phyloP scores from a whole-genome alignment of 2,888 invertebrate genomes.

The Perithous albicinctus region DNA sequence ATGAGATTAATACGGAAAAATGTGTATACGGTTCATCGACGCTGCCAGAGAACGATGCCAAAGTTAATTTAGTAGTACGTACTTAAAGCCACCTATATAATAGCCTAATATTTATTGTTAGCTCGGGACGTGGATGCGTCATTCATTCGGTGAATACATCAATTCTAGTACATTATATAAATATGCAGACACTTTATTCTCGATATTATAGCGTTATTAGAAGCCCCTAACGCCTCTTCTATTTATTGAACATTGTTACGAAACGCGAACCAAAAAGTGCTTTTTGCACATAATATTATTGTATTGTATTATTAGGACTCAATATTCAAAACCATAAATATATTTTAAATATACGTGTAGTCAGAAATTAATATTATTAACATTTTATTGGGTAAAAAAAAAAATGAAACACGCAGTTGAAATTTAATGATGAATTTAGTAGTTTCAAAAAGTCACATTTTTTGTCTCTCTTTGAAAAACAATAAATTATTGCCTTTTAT shows the following conservation, averaged over 20 bases:
- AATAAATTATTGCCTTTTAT: too few relatives aligned
- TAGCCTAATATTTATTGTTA: slow-evolving; percentile 30
- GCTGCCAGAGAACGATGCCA: slow-evolving; percentile 69
- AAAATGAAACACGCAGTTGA: background rate
- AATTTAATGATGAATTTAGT: background rate
- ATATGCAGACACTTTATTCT: slow-evolving; percentile 1
- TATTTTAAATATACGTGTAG: slow-evolving; percentile 25
- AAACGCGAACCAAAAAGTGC: slow-evolving; percentile 29
- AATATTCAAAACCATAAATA: background rate
- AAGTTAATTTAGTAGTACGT: slow-evolving; percentile 63
- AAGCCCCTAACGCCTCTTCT: background rate
- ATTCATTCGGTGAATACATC: slow-evolving; percentile 15
- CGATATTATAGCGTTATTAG: slow-evolving; percentile 4
- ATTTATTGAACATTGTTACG: slow-evolving; percentile 33
- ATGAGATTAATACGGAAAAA: slow-evolving; percentile 42
- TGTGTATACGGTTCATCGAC: slow-evolving; percentile 41
- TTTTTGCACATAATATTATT: slow-evolving; percentile 4
- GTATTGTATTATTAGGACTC: slow-evolving; percentile 1
- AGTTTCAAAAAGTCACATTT: too few relatives aligned
- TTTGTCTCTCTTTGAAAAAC: too few relatives aligned
- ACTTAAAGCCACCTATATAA: slow-evolving; percentile 41
- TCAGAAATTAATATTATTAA: background rate
- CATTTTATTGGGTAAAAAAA: background rate
- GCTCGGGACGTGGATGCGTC: slow-evolving; percentile 9
- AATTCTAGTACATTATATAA: slow-evolving; percentile 1